Evolutionary conservation across 2,888 invertebrate species (phyloP).

Genomic region (Hybos culiciformis): DNA sequence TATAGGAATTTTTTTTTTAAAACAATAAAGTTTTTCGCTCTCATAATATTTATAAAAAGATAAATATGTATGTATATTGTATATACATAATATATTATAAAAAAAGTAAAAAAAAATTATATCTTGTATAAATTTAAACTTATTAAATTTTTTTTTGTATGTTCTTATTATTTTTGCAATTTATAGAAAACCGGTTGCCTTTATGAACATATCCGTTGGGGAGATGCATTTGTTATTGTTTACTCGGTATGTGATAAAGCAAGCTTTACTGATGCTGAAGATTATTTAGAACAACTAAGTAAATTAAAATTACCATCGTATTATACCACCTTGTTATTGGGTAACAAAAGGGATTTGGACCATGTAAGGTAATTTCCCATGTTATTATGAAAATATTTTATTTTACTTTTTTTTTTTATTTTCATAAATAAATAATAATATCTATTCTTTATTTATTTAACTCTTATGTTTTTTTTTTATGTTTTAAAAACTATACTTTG

Average conservation of each 20-base stretch:
- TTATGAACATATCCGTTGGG: slow-evolving; percentile 66
- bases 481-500: no score
- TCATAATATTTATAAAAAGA: no score
- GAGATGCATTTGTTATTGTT: slow-evolving; percentile 69
- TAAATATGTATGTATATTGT: no score
- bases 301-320: slow-evolving; percentile 61
- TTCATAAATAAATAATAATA: no score
- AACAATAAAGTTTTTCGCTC: no score
- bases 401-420: no score
- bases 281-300: slow-evolving; percentile 54
- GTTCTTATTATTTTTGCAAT: slow-evolving; percentile 13
- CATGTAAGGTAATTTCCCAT: slow-evolving; percentile 55
- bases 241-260: slow-evolving; percentile 66
- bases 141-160: background rate
- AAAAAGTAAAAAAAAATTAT: background rate
- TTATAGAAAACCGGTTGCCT: slow-evolving; percentile 53
- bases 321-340: slow-evolving; percentile 61
- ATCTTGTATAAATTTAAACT: background rate
- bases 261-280: slow-evolving; percentile 61
- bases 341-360: slow-evolving; percentile 70
- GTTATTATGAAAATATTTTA: no score
- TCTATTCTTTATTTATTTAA: no score
- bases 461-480: no score
- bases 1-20: no score
- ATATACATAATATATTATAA: background rate